Conservation (phyloP, 2,797 vertebrate species). For the Allenopithecus nigroviridis region DNA sequence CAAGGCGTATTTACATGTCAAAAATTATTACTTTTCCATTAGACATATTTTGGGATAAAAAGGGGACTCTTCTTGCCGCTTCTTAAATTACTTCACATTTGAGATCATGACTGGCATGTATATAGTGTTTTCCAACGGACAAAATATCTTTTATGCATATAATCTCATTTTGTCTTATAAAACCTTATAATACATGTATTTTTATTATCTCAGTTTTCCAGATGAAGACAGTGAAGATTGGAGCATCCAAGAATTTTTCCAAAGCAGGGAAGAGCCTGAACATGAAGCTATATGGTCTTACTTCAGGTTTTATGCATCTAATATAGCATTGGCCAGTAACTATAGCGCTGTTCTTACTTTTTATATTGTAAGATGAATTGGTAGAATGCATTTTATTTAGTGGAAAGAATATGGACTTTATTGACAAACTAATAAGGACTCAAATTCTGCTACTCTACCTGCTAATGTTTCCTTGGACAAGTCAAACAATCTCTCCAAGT, state of each 20-base stretch:
- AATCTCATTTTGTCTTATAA: neutral
- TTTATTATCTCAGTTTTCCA: neutral
- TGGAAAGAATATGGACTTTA: neutral
- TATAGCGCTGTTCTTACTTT: neutral
- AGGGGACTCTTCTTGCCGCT: neutral
- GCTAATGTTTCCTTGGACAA: neutral
- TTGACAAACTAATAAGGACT: neutral
- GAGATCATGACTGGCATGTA: neutral
- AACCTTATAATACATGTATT: neutral
- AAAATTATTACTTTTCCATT: neutral
- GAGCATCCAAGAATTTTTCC: neutral
- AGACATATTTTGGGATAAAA: neutral
- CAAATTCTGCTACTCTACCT: neutral
- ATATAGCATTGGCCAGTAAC: accelerated
- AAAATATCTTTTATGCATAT: neutral
- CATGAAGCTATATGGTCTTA: accelerated
- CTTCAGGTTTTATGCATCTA: neutral
- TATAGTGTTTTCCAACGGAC: neutral
- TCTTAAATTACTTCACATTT: neutral
- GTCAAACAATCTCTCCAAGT: neutral
- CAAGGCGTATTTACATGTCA: neutral
- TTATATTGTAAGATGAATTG: neutral
- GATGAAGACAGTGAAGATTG: neutral
- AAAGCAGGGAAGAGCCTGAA: neutral
- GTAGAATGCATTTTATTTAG: neutral